phyloP scores from a whole-genome alignment of 2,113 vertebrate species.

The Microcebus murinus region DNA sequence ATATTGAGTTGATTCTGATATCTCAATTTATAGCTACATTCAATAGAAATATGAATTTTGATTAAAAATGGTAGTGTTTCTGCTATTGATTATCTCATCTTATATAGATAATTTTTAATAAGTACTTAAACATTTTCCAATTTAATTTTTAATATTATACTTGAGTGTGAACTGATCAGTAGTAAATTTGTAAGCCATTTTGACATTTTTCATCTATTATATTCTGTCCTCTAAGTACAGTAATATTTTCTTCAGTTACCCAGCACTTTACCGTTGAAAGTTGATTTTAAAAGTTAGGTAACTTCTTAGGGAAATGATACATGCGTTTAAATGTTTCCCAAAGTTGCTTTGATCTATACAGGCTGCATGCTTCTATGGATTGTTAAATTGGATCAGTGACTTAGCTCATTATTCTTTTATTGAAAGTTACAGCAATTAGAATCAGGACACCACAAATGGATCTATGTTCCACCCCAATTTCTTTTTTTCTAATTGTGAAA shows the following conservation, averaged over 20 bases:
- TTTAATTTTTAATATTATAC: slow-evolving; percentile 15
- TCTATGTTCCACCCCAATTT: neutral
- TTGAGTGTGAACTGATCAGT: neutral
- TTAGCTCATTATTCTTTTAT: slow-evolving; percentile 32
- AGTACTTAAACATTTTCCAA: neutral
- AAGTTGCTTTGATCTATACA: slow-evolving; percentile 10
- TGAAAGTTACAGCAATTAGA: slow-evolving; percentile 27
- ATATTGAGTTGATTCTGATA: neutral
- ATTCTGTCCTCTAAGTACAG: neutral
- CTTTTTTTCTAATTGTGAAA: neutral
- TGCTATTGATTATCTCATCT: slow-evolving; percentile 10
- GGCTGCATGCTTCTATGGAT: neutral
- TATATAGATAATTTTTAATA: neutral
- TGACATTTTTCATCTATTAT: neutral
- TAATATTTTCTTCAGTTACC: slow-evolving; percentile 13
- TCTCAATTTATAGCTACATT: neutral
- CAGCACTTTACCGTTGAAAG: neutral
- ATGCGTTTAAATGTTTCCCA: slow-evolving; percentile 7
- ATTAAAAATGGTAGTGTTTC: slow-evolving; percentile 6
- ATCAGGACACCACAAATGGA: slow-evolving; percentile 39
- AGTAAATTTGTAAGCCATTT: slow-evolving; percentile 8
- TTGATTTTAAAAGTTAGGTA: slow-evolving; percentile 8
- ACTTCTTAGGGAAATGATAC: slow-evolving; percentile 5
- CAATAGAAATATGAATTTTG: neutral
- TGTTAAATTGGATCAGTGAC: slow-evolving; percentile 22